These are phyloP conservation scores for Penelope pileata DNA, from an alignment of 2,113 vertebrate genomes.

Conservation along the genomic window DNA sequence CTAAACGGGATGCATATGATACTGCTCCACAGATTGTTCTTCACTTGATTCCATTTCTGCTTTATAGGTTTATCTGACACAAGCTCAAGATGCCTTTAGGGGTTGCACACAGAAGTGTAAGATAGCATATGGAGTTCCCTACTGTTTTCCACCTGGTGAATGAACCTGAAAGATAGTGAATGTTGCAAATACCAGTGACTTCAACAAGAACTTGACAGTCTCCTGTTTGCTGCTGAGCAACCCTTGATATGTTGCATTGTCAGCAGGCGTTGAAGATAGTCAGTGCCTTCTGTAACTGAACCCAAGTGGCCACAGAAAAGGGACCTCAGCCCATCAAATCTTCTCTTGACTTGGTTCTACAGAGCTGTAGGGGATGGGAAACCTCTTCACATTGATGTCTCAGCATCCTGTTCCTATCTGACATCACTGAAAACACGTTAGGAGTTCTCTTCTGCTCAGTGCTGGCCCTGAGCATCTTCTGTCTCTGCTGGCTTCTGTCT, in stretches of 20 bases:
- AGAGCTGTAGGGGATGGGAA: background rate
- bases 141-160: background rate
- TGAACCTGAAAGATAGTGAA: background rate
- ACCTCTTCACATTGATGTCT: background rate
- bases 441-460: background rate
- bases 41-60: slow-evolving; percentile 1
- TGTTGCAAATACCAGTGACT: background rate
- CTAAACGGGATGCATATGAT: slow-evolving; percentile 43
- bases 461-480: background rate
- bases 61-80: background rate
- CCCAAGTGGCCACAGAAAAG: background rate
- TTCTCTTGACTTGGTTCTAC: background rate
- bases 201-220: background rate
- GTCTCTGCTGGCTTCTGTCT: background rate
- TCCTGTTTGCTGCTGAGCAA: background rate
- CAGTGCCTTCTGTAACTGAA: background rate
- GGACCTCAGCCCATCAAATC: background rate
- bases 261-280: background rate
- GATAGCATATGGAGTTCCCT: background rate
- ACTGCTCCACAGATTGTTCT: slow-evolving; percentile 35
- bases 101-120: background rate
- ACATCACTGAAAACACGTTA: background rate
- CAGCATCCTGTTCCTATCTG: background rate
- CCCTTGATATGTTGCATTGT: background rate
- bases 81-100: background rate